Percentiles rank a stretch among this genome's conserved stretches.
Conservation (phyloP, 1,140 invertebrate genomes). For the Polyergus mexicanus region DNA sequence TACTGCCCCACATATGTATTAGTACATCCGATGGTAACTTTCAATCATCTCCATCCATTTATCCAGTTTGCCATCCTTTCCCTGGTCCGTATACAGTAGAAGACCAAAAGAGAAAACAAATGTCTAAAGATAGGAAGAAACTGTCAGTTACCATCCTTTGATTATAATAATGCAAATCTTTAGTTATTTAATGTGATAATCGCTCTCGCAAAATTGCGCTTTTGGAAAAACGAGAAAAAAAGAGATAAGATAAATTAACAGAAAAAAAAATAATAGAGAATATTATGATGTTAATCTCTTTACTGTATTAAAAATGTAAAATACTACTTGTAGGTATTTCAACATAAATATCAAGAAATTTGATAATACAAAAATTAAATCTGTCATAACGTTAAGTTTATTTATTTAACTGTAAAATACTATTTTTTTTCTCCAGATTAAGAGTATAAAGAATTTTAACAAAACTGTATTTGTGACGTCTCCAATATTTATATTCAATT, state of each 20-base stretch:
- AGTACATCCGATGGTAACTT: constrained; percentile 50
- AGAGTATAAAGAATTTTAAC: not conserved
- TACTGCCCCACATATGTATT: constrained; percentile 19
- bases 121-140: constrained; percentile 73
- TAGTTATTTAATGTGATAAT: constrained; percentile 26
- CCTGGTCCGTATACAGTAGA: constrained; percentile 77
- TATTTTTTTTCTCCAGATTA: not conserved
- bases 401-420: not conserved
- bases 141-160: constrained; percentile 72
- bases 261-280: constrained; percentile 5
- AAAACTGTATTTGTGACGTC: too few relatives aligned
- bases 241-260: constrained; percentile 3
- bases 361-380: not conserved
- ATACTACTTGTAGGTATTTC: not conserved
- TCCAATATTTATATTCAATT: too few relatives aligned
- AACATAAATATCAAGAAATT: not conserved
- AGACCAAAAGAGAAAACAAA: constrained; percentile 72
- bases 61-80: constrained; percentile 72
- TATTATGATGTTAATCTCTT: constrained; percentile 9
- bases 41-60: constrained; percentile 72
- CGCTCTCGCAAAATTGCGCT: constrained; percentile 23
- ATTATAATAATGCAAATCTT: constrained; percentile 53
- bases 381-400: not conserved
- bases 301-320: not conserved
- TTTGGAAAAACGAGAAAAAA: constrained; percentile 6